These are phyloP conservation scores for Chromoteleia sp. DNA, from an alignment of 2,888 invertebrate species.

Conservation along the genomic window DNA sequence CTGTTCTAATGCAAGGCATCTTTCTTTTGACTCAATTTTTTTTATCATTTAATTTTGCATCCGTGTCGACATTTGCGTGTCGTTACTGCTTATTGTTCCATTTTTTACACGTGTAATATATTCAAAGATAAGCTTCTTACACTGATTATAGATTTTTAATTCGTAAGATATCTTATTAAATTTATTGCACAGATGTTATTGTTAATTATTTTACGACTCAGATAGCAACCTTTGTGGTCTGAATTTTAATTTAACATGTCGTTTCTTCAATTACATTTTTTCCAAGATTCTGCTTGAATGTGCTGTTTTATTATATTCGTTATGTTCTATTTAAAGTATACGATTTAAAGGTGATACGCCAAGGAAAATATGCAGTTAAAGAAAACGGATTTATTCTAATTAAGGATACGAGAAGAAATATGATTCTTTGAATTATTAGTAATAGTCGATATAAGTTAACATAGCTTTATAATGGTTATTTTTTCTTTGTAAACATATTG, in stretches of 20 bases:
- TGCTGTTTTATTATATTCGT: not conserved
- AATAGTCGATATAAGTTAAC: too few species aligned
- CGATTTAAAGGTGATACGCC: not conserved
- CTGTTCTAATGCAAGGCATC: not conserved
- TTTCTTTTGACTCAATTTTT: slow-evolving; percentile 11
- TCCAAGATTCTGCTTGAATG: not conserved
- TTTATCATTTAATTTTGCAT: slow-evolving; percentile 16
- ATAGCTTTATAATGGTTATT: too few species aligned
- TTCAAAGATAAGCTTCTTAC: not conserved
- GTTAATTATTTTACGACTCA: not conserved
- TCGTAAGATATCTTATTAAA: not conserved
- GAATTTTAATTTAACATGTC: not conserved
- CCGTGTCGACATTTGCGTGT: not conserved
- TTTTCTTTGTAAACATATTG: too few species aligned
- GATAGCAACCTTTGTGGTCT: not conserved
- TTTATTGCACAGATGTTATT: not conserved
- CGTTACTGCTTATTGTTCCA: slow-evolving; percentile 6
- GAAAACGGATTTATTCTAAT: not conserved
- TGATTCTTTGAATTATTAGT: too few species aligned
- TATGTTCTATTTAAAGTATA: not conserved
- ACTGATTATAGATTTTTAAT: not conserved
- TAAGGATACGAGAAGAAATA: too few species aligned
- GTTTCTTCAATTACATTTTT: not conserved
- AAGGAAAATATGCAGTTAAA: not conserved
- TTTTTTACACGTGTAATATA: not conserved